Evolutionary conservation across 37 sponge, comb jelly and placozoan species (phyloP).

Genomic region (Hormiphora californensis): DNA sequence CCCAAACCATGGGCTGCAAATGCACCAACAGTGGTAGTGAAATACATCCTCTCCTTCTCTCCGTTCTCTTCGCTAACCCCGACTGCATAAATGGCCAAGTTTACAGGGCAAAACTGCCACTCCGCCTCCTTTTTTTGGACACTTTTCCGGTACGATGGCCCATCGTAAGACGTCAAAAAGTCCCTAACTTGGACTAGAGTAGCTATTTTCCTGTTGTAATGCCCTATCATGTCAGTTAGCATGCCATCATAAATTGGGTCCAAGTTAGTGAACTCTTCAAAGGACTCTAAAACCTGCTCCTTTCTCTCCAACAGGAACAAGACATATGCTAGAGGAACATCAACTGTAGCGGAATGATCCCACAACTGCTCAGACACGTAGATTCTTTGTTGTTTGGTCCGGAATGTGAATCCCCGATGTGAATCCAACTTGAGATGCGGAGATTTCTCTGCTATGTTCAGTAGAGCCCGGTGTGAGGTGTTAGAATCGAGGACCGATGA

Average conservation of each 20-base stretch:
- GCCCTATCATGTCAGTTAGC: conserved; percentile 8
- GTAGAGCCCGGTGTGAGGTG: conserved; percentile 20
- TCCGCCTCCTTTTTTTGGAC: conserved; percentile 20
- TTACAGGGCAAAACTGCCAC: conserved; percentile 49
- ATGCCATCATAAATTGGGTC: conserved; percentile 13
- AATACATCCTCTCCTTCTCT: conserved; percentile 8
- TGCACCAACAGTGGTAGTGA: conserved; percentile 27
- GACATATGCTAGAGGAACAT: conserved; percentile 13
- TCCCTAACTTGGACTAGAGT: background rate
- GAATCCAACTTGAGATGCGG: background rate
- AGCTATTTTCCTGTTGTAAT: background rate
- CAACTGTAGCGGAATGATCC: conserved; percentile 11
- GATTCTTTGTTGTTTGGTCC: background rate
- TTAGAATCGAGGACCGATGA: background rate
- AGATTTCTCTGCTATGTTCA: background rate
- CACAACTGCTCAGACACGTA: conserved; percentile 43
- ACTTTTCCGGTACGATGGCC: conserved; percentile 7
- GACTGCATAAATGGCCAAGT: conserved; percentile 15
- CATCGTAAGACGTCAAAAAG: background rate
- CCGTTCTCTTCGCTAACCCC: conserved; percentile 8
- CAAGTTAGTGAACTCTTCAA: conserved; percentile 24
- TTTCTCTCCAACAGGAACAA: conserved; percentile 2
- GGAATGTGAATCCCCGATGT: conserved; percentile 44
- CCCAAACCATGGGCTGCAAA: conserved; percentile 22
- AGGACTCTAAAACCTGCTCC: conserved; percentile 5